A percentile compares a stretch with the other conserved stretches of the same genome.
phyloP scores from a whole-genome alignment of 2,888 invertebrate species.

The Agrochola lota region DNA sequence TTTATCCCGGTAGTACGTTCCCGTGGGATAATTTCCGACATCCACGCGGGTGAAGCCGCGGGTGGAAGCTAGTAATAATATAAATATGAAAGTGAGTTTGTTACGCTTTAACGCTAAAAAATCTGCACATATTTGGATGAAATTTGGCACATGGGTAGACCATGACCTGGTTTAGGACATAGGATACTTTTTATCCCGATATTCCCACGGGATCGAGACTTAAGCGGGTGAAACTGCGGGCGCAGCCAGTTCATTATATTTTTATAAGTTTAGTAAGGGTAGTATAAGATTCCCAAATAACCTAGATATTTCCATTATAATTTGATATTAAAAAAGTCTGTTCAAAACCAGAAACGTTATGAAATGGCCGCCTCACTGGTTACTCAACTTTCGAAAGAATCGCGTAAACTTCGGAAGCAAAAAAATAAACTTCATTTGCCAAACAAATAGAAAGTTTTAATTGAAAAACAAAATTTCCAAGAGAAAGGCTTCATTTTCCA shows the following conservation, averaged over 20 bases:
- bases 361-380: slow-evolving; percentile 48
- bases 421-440: slow-evolving; percentile 66
- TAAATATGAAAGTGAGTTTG: too few relatives aligned
- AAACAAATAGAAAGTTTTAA: slow-evolving; percentile 78
- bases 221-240: too few relatives aligned
- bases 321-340: slow-evolving; percentile 19
- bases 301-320: slow-evolving; percentile 14
- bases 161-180: too few relatives aligned
- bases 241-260: not conserved
- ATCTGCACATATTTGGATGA: too few relatives aligned
- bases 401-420: slow-evolving; percentile 48
- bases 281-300: slow-evolving; percentile 3
- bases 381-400: slow-evolving; percentile 64
- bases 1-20: too few relatives aligned
- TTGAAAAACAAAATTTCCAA: slow-evolving; percentile 74
- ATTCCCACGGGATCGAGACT: too few relatives aligned
- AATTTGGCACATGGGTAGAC: too few relatives aligned
- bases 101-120: too few relatives aligned
- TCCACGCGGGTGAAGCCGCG: too few relatives aligned
- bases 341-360: slow-evolving; percentile 34
- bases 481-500: slow-evolving; percentile 64
- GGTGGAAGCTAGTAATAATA: too few relatives aligned
- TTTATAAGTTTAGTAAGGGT: not conserved
- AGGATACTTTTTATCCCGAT: too few relatives aligned
- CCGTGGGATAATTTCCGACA: too few relatives aligned